A percentile compares a stretch with the other conserved stretches of the same genome.
Conservation (phyloP, 2,888 invertebrate genomes). For the Acronicta leporina region DNA sequence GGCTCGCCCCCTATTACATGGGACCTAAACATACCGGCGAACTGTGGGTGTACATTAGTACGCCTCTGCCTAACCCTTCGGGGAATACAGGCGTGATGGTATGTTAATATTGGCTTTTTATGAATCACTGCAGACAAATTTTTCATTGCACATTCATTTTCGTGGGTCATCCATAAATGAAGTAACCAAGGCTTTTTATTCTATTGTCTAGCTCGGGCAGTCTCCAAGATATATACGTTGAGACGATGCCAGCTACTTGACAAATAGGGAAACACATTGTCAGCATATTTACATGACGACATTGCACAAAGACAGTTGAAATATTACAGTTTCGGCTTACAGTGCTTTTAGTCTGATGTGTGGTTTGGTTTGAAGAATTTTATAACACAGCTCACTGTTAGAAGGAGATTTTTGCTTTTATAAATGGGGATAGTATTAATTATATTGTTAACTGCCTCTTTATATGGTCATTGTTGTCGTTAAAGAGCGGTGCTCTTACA, state of each 20-base stretch:
- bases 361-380: constrained; percentile 20
- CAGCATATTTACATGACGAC: constrained; percentile 44
- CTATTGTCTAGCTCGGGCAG: constrained; percentile 11
- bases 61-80: too few relatives aligned
- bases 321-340: constrained; percentile 41
- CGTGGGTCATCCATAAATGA: constrained; percentile 4
- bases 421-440: too few relatives aligned
- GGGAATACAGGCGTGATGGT: too few relatives aligned
- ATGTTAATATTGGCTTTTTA: background rate
- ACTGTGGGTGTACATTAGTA: too few relatives aligned
- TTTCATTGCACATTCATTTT: background rate
- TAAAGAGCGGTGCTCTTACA: too few relatives aligned
- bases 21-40: too few relatives aligned
- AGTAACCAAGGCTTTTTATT: constrained; percentile 15
- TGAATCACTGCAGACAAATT: constrained; percentile 7
- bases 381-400: background rate
- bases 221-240: constrained; percentile 38
- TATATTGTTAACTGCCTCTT: too few relatives aligned
- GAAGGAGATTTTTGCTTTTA: too few relatives aligned
- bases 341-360: constrained; percentile 23
- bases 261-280: constrained; percentile 46
- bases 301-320: constrained; percentile 33
- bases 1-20: too few relatives aligned
- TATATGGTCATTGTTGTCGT: too few relatives aligned
- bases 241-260: constrained; percentile 39